Evolutionary conservation across 2,113 vertebrate genomes (phyloP), one percentile per base, ranked within the genome.

Genomic region (Macquaria australasica): DNA sequence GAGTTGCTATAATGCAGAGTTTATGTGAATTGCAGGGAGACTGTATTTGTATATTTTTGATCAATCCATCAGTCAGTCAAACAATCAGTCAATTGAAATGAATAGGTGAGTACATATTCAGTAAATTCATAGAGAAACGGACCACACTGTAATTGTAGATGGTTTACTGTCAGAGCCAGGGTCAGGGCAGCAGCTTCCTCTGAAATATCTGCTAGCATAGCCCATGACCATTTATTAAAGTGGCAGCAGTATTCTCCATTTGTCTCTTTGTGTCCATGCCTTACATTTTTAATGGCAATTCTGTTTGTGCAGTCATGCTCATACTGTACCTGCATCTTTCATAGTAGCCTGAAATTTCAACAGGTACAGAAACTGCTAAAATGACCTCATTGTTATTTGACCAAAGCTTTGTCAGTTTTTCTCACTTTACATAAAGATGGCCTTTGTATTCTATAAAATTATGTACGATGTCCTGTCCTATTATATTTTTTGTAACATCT

Each of bases 211-310:
- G 28, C 28, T 23, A 25, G 31, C 60, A 73, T 20, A 56, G n/a
- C 21, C 23, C 3, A 5, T 28, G 31, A 39, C 21, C 28, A 68
- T 82, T 68, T 68, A 59, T 82, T 59, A 48, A 74, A 58, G 21
- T 59, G 79, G 51, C 37, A 68, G 71, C 74, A 51, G 21, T 37
- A 10, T 25, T 74, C 25, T 67, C 39, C 70, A 74, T 67, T 67
- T 39, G 12, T 74, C 62, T 66, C 50, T 67, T 16, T 39, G 39
- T 67, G 15, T 20, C 60, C 53, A 74, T 59, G 71, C 23, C 20
- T 68, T 68, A 23, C 62, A 58, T 59, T 56, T 70, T 50, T 39
- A 62, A 43, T 41, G n/a, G 4, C 1, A 20, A n/a, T 34, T 43
- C 50, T 45, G 5, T 81, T 48, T 45, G 50, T 23, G 3, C 18